Evolutionary conservation across 2,888 invertebrate species (phyloP).

Genomic region (Sceliomorpha sp.): DNA sequence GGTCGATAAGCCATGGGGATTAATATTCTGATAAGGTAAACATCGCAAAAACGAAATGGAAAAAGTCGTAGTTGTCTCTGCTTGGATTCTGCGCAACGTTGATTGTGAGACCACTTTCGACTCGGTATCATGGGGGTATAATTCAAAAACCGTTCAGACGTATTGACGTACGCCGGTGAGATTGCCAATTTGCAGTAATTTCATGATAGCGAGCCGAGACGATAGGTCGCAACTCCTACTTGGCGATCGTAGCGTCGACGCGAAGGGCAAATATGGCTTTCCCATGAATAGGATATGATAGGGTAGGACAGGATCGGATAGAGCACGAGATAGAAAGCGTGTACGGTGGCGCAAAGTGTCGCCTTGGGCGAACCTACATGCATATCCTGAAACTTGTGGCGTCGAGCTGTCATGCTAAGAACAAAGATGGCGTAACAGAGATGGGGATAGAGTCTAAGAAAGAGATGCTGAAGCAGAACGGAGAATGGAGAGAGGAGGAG

Average conservation of each 20-base stretch:
- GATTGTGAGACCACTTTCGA: constrained; percentile 31
- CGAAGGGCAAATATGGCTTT: constrained; percentile 24
- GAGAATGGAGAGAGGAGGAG: constrained; percentile 53
- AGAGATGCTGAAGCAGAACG: constrained; percentile 36
- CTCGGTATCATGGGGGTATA: constrained; percentile 17
- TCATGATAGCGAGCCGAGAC: constrained; percentile 13
- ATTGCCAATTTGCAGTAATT: constrained; percentile 44
- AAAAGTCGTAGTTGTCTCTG: too few relatives aligned
- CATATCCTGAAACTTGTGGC: constrained; percentile 39
- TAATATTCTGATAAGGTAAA: too few relatives aligned
- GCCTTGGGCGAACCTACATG: constrained; percentile 27
- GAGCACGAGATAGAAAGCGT: constrained; percentile 22
- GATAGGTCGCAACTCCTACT: constrained; percentile 20
- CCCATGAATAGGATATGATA: constrained; percentile 65
- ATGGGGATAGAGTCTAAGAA: constrained; percentile 49
- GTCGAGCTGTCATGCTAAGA: constrained; percentile 36
- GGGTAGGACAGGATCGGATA: constrained; percentile 61
- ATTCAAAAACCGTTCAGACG: constrained; percentile 26
- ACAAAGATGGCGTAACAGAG: constrained; percentile 41
- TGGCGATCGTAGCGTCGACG: constrained; percentile 38
- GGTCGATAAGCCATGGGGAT: too few relatives aligned
- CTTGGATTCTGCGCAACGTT: constrained; percentile 21
- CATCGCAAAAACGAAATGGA: constrained; percentile 30
- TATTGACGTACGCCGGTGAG: constrained; percentile 19
- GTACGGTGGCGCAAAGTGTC: constrained; percentile 31